Conservation (phyloP, 2,113 vertebrate species). For the Ochotona princeps region DNA sequence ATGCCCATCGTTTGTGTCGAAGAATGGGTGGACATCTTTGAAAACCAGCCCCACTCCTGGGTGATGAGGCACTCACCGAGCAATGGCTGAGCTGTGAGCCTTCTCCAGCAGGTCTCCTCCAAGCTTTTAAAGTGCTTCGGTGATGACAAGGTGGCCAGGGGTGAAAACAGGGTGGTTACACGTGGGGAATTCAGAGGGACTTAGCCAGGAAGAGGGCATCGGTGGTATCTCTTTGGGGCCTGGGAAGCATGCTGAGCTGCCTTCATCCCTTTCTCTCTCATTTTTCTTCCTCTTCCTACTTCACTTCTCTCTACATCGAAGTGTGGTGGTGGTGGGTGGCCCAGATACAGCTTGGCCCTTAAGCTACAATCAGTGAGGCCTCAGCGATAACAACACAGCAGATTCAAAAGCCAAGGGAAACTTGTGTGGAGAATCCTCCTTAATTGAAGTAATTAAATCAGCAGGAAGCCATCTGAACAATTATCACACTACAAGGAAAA, state of each 20-base stretch:
- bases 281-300: not conserved
- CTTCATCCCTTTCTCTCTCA: not conserved
- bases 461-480: conserved; percentile 81
- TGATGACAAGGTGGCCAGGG: not conserved
- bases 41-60: not conserved
- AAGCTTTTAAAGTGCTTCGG: not conserved
- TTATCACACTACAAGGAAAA: conserved; percentile 79
- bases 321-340: not conserved
- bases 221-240: not conserved
- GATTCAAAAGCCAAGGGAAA: conserved; percentile 66
- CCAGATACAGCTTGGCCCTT: conserved; percentile 50
- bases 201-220: too few species aligned
- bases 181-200: not conserved
- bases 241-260: not conserved
- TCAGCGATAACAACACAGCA: conserved; percentile 53
- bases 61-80: not conserved
- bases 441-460: conserved; percentile 83
- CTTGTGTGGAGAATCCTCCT: conserved; percentile 71
- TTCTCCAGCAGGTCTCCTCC: not conserved
- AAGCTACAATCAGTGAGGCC: conserved; percentile 57
- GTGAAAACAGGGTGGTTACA: not conserved
- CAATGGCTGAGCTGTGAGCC: rapidly evolving
- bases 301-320: not conserved
- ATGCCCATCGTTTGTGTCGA: not conserved
- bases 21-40: not conserved